A percentile compares a stretch with the other conserved stretches of the same genome.
These are phyloP conservation scores for Apis laboriosa DNA, from an alignment of 1,140 invertebrate species.

Conservation along the genomic window DNA sequence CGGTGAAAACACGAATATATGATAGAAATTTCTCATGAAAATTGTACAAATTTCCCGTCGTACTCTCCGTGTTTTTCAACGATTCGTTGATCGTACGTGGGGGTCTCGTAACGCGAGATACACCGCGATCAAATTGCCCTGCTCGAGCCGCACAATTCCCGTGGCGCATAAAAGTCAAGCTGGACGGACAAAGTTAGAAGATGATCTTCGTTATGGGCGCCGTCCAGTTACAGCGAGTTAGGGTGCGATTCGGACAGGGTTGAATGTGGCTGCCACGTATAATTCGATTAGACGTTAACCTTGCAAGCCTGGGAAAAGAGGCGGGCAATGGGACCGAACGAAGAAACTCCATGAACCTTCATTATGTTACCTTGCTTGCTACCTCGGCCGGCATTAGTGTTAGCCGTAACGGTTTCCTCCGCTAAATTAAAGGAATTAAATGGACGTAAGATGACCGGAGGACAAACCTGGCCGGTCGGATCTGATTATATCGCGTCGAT, in stretches of 20 bases:
- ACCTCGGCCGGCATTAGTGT: slow-evolving; percentile 74
- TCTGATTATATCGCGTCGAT: slow-evolving; percentile 70
- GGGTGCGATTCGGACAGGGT: slow-evolving; percentile 49
- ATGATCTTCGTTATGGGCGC: slow-evolving; percentile 65
- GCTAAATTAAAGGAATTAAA: slow-evolving; percentile 78
- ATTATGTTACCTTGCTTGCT: slow-evolving; percentile 77
- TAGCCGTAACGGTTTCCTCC: slow-evolving; percentile 73
- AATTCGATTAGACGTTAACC: slow-evolving; percentile 79
- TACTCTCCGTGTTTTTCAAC: background rate
- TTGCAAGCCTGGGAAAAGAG: slow-evolving; percentile 66
- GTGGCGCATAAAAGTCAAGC: background rate
- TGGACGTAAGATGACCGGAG: slow-evolving; percentile 73
- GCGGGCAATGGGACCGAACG: slow-evolving; percentile 58
- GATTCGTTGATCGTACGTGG: background rate
- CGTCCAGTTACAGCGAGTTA: slow-evolving; percentile 51
- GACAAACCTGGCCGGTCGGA: slow-evolving; percentile 50
- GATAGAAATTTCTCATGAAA: background rate
- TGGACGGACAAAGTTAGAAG: slow-evolving; percentile 59
- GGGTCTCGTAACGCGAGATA: background rate
- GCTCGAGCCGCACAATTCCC: background rate
- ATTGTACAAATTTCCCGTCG: background rate
- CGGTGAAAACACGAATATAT: background rate
- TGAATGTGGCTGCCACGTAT: slow-evolving; percentile 72
- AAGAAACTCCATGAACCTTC: slow-evolving; percentile 78
- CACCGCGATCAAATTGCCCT: background rate